phyloP scores from a whole-genome alignment of 2,113 vertebrate species.

The Phainopepla nitens region DNA sequence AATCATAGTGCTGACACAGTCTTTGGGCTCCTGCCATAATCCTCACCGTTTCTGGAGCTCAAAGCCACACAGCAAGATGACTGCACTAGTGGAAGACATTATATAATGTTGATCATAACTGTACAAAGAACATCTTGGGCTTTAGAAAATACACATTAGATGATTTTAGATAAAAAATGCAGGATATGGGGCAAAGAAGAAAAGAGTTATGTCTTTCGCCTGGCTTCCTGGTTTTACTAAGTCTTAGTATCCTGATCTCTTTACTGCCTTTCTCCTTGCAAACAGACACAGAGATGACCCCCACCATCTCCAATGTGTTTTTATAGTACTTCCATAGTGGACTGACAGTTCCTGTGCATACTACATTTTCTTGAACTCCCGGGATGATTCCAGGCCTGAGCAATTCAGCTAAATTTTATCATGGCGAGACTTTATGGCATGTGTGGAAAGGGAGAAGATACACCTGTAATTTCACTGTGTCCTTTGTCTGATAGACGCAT shows the following conservation, averaged over 20 bases:
- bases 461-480: not conserved
- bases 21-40: not conserved
- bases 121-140: not conserved
- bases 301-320: not conserved
- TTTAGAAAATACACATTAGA: not conserved
- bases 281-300: not conserved
- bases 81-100: not conserved
- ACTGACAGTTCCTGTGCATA: not conserved
- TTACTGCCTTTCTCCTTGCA: not conserved
- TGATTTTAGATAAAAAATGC: not conserved
- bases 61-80: not conserved
- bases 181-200: not conserved
- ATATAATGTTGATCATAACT: not conserved
- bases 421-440: not conserved
- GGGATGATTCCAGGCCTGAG: not conserved
- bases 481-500: constrained; percentile 3
- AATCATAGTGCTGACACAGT: not conserved
- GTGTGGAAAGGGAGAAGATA: not conserved
- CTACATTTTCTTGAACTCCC: not conserved
- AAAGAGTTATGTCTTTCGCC: not conserved
- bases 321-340: not conserved
- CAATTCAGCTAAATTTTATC: not conserved
- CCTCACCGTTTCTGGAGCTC: not conserved
- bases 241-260: not conserved
- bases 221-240: not conserved